phyloP scores from a whole-genome alignment of 1,140 invertebrate genomes.

The Drosophila sp. region DNA sequence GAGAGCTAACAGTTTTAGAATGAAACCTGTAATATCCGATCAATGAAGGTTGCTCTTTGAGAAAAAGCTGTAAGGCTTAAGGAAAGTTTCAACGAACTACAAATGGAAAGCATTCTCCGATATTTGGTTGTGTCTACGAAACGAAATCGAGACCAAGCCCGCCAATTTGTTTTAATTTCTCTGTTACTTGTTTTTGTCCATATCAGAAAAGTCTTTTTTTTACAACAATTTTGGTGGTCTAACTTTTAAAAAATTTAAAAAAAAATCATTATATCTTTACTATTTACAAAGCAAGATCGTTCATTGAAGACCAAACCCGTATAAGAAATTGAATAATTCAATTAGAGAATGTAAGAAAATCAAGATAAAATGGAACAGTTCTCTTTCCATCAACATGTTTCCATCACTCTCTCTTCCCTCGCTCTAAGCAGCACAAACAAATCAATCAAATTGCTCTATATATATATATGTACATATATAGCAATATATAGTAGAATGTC shows the following conservation, averaged over 20 bases:
- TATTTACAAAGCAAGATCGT: slow-evolving; percentile 3
- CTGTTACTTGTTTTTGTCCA: not conserved
- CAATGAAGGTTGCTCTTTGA: no score
- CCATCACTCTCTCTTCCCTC: not conserved
- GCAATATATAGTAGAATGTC: not conserved
- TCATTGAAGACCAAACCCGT: not conserved
- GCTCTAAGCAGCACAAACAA: slow-evolving; percentile 9
- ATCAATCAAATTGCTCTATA: slow-evolving; percentile 1
- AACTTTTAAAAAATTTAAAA: not conserved
- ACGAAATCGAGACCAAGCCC: not conserved
- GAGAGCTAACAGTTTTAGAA: no score
- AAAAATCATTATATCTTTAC: not conserved
- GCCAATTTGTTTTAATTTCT: not conserved
- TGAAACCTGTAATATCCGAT: no score
- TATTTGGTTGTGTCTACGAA: not conserved
- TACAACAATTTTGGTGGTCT: not conserved
- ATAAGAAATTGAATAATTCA: slow-evolving; percentile 3
- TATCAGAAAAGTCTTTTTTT: not conserved
- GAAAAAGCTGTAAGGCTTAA: not conserved
- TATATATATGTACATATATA: not conserved
- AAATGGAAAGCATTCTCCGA: not conserved
- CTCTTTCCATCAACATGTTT: not conserved
- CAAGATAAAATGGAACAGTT: not conserved
- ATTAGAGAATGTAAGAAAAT: not conserved
- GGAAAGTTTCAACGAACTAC: not conserved